Evolutionary conservation across 2,888 invertebrate genomes (phyloP).

Genomic region (Scaptomyza cyrtandrae): DNA sequence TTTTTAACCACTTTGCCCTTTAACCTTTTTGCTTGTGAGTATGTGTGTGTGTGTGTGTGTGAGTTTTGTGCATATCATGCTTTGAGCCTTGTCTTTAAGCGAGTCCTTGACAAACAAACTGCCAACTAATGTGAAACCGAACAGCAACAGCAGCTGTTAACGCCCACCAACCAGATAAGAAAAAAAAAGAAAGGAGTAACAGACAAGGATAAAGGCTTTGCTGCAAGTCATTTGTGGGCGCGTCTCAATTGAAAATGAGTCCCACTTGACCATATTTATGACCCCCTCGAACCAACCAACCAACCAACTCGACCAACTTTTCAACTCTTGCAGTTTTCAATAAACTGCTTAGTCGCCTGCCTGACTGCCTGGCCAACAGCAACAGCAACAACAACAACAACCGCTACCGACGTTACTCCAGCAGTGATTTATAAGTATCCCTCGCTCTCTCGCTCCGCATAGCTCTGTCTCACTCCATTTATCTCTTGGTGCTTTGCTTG

Average conservation of each 20-base stretch:
- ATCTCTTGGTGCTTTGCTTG: conserved; percentile 18
- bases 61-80: conserved; percentile 18
- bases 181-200: not conserved
- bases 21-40: not conserved
- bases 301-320: not conserved
- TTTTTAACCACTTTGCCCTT: too few species aligned
- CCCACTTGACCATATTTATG: conserved; percentile 58
- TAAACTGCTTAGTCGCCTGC: conserved; percentile 74
- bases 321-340: conserved; percentile 63
- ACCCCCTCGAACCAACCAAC: not conserved
- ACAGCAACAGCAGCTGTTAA: conserved; percentile 3
- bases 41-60: not conserved
- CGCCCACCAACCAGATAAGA: conserved; percentile 44
- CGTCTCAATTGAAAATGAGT: conserved; percentile 48
- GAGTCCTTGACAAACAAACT: conserved; percentile 30
- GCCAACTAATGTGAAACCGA: conserved; percentile 39
- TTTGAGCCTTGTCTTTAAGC: not conserved
- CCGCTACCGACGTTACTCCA: conserved; percentile 45
- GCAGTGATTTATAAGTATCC: conserved; percentile 67
- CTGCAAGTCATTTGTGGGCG: conserved; percentile 52
- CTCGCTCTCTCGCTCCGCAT: not conserved
- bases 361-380: conserved; percentile 14
- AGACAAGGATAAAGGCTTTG: not conserved
- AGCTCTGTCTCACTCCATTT: not conserved
- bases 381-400: conserved; percentile 26